These are phyloP conservation scores for Coryphaenoides rupestris DNA, from an alignment of 2,113 vertebrate species.

Conservation along the genomic window DNA sequence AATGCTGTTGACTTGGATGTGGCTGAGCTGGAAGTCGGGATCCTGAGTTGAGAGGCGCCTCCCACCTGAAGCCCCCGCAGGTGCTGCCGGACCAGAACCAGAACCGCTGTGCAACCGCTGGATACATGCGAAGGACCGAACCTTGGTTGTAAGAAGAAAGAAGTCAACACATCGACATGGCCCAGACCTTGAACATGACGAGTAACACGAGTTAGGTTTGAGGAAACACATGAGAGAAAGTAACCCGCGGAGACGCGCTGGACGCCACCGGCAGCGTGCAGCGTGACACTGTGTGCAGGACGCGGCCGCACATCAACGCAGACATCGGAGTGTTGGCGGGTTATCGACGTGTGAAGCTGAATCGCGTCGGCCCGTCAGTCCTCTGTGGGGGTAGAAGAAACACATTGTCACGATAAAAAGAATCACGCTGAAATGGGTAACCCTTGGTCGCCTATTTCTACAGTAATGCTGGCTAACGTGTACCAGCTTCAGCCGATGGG, in stretches of 20 bases:
- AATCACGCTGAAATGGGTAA: no score
- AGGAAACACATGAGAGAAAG: neutral
- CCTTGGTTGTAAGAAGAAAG: no score
- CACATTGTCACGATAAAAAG: no score
- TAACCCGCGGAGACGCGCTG: conserved; percentile 32
- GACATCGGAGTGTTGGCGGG: conserved; percentile 54
- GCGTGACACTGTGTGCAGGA: conserved; percentile 49
- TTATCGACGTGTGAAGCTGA: no score
- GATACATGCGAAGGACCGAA: no score
- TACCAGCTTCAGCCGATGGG: no score
- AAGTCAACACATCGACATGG: neutral
- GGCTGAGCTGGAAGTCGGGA: conserved; percentile 78
- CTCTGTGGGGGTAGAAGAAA: no score
- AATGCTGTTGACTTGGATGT: conserved; percentile 78
- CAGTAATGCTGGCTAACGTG: no score
- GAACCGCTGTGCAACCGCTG: neutral
- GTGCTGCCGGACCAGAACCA: conserved; percentile 1
- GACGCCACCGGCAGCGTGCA: conserved; percentile 25
- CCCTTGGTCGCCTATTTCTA: no score
- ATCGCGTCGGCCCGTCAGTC: no score
- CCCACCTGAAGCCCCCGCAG: conserved; percentile 8
- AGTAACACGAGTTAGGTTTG: no score
- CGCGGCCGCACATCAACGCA: conserved; percentile 51
- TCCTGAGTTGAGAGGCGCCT: conserved; percentile 65
- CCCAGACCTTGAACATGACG: neutral